Evolutionary conservation across 2,888 invertebrate genomes (phyloP).

Genomic region (Dimorphilus gyrociliatus): DNA sequence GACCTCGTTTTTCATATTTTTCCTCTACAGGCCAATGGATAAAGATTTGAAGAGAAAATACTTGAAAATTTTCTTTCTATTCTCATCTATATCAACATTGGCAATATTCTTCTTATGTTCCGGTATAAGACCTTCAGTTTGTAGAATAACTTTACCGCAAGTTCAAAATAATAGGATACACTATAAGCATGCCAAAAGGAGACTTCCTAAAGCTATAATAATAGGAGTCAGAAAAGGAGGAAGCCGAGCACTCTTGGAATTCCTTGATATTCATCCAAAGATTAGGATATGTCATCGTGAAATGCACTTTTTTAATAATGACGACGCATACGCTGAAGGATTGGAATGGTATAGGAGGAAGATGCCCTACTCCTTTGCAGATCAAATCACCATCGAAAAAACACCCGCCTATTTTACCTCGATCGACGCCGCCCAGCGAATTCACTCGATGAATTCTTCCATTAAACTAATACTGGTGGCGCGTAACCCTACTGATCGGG

Average conservation of each 20-base stretch:
- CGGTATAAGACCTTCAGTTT: too few relatives aligned
- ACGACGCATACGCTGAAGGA: conserved; percentile 63
- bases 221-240: conserved; percentile 39
- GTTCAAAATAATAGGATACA: too few relatives aligned
- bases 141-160: too few relatives aligned
- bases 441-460: conserved; percentile 79
- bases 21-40: too few relatives aligned
- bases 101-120: too few relatives aligned
- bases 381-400: conserved; percentile 89
- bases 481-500: conserved; percentile 81
- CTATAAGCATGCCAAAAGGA: conserved; percentile 14
- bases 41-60: too few relatives aligned
- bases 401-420: conserved; percentile 95
- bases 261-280: conserved; percentile 41
- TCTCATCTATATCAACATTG: too few relatives aligned
- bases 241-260: conserved; percentile 37
- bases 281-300: conserved; percentile 83
- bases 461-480: conserved; percentile 76
- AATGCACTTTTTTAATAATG: conserved; percentile 80
- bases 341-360: conserved; percentile 73
- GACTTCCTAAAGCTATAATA: conserved; percentile 35
- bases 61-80: too few relatives aligned
- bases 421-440: conserved; percentile 79
- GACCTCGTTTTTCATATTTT: too few relatives aligned
- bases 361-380: conserved; percentile 80